phyloP scores from a whole-genome alignment of 2,888 invertebrate genomes.

The Alcis repandata region DNA sequence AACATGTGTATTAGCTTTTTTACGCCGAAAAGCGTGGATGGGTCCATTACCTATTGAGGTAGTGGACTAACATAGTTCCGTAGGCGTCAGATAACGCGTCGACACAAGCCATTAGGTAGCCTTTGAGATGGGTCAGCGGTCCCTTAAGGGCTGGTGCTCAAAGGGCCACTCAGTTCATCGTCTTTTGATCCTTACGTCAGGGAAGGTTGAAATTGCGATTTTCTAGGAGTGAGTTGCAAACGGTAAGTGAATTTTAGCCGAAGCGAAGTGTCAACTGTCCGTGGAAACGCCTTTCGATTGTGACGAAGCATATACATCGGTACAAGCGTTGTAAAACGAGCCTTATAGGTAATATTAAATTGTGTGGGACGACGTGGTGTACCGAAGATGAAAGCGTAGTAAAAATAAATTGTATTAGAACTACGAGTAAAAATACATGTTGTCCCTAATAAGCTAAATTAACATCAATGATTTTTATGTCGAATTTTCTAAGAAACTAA shows the following conservation, averaged over 20 bases:
- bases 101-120: constrained; percentile 68
- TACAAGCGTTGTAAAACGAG: neutral
- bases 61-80: constrained; percentile 41
- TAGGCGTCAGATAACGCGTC: constrained; percentile 62
- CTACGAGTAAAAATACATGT: too few relatives aligned
- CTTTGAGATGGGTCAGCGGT: constrained; percentile 73
- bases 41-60: constrained; percentile 51
- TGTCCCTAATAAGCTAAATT: too few relatives aligned
- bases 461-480: too few relatives aligned
- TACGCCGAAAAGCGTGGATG: constrained; percentile 31
- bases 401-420: too few relatives aligned
- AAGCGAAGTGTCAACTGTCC: constrained; percentile 17
- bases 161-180: constrained; percentile 71
- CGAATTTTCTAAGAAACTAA: too few relatives aligned
- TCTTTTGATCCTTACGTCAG: constrained; percentile 70
- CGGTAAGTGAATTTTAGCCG: constrained; percentile 29
- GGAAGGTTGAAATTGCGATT: constrained; percentile 35
- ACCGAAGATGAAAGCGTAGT: neutral
- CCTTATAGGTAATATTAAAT: neutral
- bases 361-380: neutral
- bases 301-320: constrained; percentile 3
- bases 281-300: constrained; percentile 10
- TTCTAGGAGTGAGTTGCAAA: constrained; percentile 31
- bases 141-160: constrained; percentile 61
- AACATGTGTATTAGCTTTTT: constrained; percentile 34